Percentiles rank a stretch among this genome's conserved stretches.
phyloP scores from a whole-genome alignment of 1,140 invertebrate species.

The Zaprionus kolodkinae region DNA sequence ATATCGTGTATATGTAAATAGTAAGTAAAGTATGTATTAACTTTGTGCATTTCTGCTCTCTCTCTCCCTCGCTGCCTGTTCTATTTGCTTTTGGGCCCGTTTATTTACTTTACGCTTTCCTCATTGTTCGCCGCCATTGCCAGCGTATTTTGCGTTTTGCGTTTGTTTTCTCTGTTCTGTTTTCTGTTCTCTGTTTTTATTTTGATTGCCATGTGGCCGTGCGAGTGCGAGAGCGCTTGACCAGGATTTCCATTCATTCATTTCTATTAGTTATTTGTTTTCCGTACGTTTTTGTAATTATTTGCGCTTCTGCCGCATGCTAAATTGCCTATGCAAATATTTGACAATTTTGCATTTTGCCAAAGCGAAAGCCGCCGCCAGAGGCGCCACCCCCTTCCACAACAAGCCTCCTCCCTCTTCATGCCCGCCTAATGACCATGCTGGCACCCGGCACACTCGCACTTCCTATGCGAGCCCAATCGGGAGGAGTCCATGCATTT shows the following conservation, averaged over 20 bases:
- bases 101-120: conserved; percentile 58
- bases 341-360: conserved; percentile 80
- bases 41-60: conserved; percentile 31
- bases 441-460: conserved; percentile 16
- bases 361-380: conserved; percentile 47
- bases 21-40: conserved; percentile 1
- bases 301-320: conserved; percentile 78
- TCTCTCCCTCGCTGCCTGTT: background rate
- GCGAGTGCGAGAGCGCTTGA: conserved; percentile 1
- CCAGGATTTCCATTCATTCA: conserved; percentile 51
- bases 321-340: conserved; percentile 81
- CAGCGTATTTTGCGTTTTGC: conserved; percentile 20
- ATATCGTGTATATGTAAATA: background rate
- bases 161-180: conserved; percentile 3
- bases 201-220: conserved; percentile 45
- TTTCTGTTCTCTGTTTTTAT: conserved; percentile 41
- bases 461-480: conserved; percentile 38
- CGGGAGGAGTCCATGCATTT: conserved; percentile 41
- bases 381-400: background rate
- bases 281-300: conserved; percentile 81
- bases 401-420: no score
- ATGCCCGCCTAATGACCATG: conserved; percentile 35
- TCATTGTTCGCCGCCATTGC: conserved; percentile 62
- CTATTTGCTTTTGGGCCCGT: conserved; percentile 38
- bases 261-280: conserved; percentile 82